These are phyloP conservation scores for Heliothis virescens DNA, from an alignment of 1,140 invertebrate species.

Conservation along the genomic window DNA sequence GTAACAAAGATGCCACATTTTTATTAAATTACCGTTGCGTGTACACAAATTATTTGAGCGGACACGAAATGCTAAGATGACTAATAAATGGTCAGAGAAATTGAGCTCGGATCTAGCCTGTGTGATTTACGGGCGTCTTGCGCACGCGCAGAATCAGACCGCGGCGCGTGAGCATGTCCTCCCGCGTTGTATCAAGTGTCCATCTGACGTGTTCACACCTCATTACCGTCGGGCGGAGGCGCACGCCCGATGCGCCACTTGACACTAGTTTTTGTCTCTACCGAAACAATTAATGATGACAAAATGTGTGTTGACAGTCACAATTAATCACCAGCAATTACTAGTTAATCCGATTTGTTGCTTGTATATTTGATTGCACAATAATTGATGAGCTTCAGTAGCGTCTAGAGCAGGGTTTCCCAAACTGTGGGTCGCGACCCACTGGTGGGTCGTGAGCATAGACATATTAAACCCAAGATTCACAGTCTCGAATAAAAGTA, in stretches of 20 bases:
- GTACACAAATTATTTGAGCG: conserved; percentile 35
- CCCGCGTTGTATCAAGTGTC: conserved; percentile 34
- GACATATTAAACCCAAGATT: too few relatives aligned
- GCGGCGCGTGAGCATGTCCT: conserved; percentile 40
- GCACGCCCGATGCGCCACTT: neutral
- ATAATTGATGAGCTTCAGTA: neutral
- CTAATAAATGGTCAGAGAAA: conserved; percentile 39
- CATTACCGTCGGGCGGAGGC: conserved; percentile 11
- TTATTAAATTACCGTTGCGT: conserved; percentile 42
- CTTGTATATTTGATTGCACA: neutral
- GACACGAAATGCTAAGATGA: conserved; percentile 27
- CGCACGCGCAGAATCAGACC: conserved; percentile 45
- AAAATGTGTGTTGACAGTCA: neutral
- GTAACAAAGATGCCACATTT: conserved; percentile 18
- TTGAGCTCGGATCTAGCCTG: conserved; percentile 33
- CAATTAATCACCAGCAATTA: conserved; percentile 14
- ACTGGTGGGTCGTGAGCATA: too few relatives aligned
- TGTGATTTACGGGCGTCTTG: conserved; percentile 39
- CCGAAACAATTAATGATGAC: conserved; percentile 22
- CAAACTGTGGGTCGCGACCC: too few relatives aligned
- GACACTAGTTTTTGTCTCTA: conserved; percentile 20
- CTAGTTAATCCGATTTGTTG: neutral
- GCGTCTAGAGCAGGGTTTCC: too few relatives aligned
- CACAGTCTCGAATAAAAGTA: too few relatives aligned
- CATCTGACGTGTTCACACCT: conserved; percentile 46